phyloP scores from a whole-genome alignment of 2,888 invertebrate species.

The Boloria euphrosyne region DNA sequence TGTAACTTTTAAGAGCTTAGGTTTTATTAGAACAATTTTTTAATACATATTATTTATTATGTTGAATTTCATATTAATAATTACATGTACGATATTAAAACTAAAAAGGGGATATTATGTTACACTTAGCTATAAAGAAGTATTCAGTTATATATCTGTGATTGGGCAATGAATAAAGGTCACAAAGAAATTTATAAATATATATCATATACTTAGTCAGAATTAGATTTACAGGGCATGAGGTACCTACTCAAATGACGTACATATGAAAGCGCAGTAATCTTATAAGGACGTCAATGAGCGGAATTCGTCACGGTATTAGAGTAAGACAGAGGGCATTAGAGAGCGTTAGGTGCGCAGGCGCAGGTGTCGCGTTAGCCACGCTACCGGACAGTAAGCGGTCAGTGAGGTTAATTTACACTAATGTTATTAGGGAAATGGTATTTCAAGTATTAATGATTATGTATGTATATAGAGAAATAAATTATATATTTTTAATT shows the following conservation, averaged over 20 bases:
- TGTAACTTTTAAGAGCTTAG: neutral
- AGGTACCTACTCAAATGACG: conserved; percentile 26
- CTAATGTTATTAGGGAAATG: conserved; percentile 43
- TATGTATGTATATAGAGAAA: neutral
- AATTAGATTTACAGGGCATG: conserved; percentile 14
- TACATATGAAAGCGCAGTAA: conserved; percentile 49
- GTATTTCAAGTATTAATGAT: conserved; percentile 22
- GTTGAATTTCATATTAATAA: too few species aligned
- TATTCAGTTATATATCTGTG: too few species aligned
- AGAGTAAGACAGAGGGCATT: conserved; percentile 63
- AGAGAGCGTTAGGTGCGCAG: conserved; percentile 63
- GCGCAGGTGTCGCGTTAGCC: conserved; percentile 68
- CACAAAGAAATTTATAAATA: neutral
- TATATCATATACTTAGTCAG: neutral
- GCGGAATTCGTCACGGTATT: conserved; percentile 56
- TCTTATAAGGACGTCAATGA: conserved; percentile 52
- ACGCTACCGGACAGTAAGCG: conserved; percentile 66
- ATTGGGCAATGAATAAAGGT: neutral
- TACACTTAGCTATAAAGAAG: too few species aligned
- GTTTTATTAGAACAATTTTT: too few species aligned
- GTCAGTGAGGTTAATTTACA: conserved; percentile 41
- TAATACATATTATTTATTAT: too few species aligned
- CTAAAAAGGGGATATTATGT: too few species aligned
- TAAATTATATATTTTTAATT: too few species aligned
- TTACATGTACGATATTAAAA: too few species aligned